Base-by-base conservation (phyloP, 2,797 vertebrate species). In the Poecilia gillii region DNA sequence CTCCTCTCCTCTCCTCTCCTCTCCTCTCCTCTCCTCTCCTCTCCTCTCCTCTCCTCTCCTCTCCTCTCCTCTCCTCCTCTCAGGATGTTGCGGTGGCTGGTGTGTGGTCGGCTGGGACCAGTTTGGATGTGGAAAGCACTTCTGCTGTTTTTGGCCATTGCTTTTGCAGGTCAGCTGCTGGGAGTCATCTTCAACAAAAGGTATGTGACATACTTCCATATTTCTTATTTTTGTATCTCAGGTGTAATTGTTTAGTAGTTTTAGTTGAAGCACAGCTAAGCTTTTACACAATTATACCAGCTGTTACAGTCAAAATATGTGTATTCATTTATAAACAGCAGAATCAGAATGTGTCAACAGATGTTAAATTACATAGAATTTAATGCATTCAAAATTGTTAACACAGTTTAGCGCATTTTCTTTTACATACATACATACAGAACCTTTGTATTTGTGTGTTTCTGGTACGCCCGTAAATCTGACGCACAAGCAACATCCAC, bases 131-230 rank as follows among this genome's bases (percentile, higher is more conserved):
- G 96, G 94, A 96, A 96, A 72, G 96, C 96, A 3, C 91, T 98
- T 86, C 93, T 97, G 51, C 84, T 97, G 80, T 97, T 97, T 33
- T 94, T 96, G 91, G 95, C 95, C 80, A 94, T 97, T 0, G 97
- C 94, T 43, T 96, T 99, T 80, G 94, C 95, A 0, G 93, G 97
- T 45, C 98, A 98, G 92, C 92, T 98, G 73, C 91, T 97, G 80
- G 97, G 96, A 31, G 93, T 96, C 45, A 96, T 97, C 87, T 96
- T 97, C 89, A 97, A 95, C 83, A 97, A 94, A 85, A 97, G 96
- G 97, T 98, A 84, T 47, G 25, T 1, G n/a, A n/a, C 31, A n/a
- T 41, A 51, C n/a, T 77, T 73, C 0, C 0, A 1, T 14, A n/a
- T 55, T 25, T 51, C 13, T 0, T 4, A 2, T 14, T 28, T 62